These are phyloP conservation scores for Gerosis bhagava DNA, from an alignment of 2,888 invertebrate genomes.

Conservation along the genomic window DNA sequence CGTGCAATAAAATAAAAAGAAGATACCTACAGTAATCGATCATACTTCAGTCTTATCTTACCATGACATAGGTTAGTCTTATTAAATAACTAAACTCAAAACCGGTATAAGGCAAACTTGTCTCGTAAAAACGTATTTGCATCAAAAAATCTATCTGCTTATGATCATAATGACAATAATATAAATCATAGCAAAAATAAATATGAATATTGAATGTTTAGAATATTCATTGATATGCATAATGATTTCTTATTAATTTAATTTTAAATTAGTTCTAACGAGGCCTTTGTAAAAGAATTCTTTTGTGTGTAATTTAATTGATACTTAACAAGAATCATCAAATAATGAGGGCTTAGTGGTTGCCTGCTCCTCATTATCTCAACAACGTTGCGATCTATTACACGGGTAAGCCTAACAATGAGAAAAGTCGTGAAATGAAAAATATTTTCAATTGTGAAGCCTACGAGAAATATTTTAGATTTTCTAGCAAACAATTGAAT, in stretches of 20 bases:
- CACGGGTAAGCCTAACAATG: conserved; percentile 34
- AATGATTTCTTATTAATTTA: too few species aligned
- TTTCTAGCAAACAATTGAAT: conserved; percentile 17
- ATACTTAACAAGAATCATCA: conserved; percentile 30
- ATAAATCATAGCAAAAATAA: too few species aligned
- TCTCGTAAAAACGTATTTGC: conserved; percentile 2
- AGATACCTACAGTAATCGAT: conserved; percentile 9
- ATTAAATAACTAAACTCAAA: conserved; percentile 10
- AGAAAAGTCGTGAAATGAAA: conserved; percentile 36
- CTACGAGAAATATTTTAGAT: conserved; percentile 28
- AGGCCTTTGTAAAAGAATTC: too few species aligned
- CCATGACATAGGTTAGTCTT: conserved; percentile 6
- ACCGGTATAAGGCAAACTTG: conserved; percentile 14
- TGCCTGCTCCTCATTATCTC: conserved; percentile 31
- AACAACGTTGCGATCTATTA: conserved; percentile 34
- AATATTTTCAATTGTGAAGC: conserved; percentile 34
- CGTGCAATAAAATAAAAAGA: conserved; percentile 4
- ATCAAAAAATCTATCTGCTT: too few species aligned
- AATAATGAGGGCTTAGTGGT: conserved; percentile 33
- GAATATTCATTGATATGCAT: too few species aligned
- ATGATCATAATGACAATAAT: too few species aligned
- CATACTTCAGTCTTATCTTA: conserved; percentile 6
- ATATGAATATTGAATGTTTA: too few species aligned
- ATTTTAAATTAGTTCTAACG: too few species aligned
- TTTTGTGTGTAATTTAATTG: too few species aligned